Conservation (phyloP, 1,140 invertebrate genomes). For the Drosophila equinoxialis region DNA sequence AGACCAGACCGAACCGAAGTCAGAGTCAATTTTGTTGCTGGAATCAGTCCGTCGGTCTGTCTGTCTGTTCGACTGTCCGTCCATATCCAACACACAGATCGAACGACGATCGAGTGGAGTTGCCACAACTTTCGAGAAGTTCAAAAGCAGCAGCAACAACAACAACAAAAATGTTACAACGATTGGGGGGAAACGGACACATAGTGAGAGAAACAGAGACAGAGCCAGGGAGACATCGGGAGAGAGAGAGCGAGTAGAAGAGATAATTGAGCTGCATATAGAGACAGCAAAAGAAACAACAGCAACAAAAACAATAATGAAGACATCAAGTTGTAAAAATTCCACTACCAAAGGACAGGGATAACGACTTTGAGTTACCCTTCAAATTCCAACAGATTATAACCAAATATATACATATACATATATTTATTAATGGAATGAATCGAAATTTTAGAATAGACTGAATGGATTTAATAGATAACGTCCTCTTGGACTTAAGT, state of each 20-base stretch:
- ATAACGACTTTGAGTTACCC: slow-evolving; percentile 1
- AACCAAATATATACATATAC: background rate
- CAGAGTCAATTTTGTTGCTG: slow-evolving; percentile 19
- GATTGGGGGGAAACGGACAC: slow-evolving; percentile 26
- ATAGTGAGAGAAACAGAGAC: slow-evolving; percentile 13
- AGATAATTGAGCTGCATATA: slow-evolving; percentile 74
- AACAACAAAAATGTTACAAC: slow-evolving; percentile 48
- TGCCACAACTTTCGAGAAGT: slow-evolving; percentile 79
- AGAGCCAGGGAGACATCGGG: background rate
- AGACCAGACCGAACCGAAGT: slow-evolving; percentile 9
- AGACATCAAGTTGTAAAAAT: slow-evolving; percentile 79
- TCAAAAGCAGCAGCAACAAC: slow-evolving; percentile 43
- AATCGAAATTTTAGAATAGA: too few relatives aligned
- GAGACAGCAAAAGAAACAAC: slow-evolving; percentile 38
- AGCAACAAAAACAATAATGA: slow-evolving; percentile 66
- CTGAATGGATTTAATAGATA: too few relatives aligned
- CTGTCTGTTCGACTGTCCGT: background rate
- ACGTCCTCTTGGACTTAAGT: background rate
- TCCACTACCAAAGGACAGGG: slow-evolving; percentile 36
- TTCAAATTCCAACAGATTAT: background rate
- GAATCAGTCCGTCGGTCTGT: background rate
- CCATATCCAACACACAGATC: slow-evolving; percentile 29
- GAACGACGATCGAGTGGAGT: slow-evolving; percentile 35
- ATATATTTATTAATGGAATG: background rate
- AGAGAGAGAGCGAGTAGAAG: slow-evolving; percentile 26